Evolutionary conservation across 2,888 invertebrate species (phyloP), one percentile per base, ranked within the genome.

Genomic region (Amiota mariae): DNA sequence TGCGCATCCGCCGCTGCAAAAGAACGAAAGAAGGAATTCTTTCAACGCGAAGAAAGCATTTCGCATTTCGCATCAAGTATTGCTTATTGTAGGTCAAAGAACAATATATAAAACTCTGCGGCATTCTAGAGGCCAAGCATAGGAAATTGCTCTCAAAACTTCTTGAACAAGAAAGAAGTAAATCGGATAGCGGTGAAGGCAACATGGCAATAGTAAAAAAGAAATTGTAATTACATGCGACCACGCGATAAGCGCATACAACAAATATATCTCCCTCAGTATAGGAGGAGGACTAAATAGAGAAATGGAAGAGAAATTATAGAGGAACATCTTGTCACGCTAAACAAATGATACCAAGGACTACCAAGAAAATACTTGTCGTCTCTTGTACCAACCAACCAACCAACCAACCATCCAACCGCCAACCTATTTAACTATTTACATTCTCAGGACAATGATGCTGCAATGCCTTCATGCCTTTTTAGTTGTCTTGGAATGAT

Each of bases 291-390:
- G 12, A 1, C 2, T n/a, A 51, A 1, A 51, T n/a, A 63, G 13
- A 63, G n/a, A n/a, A 24, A 63, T 54, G 54, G 24, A 68, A 68
- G 67, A 68, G 54, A 68, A 68, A 68, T 68, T 68, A 68, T 18
- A 51, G 67, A 68, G 67, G 51, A 68, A 68, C 67, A 68, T 51
- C 67, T 68, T 68, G 67, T 64, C 76, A 73, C 70, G 74, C 70
- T 72, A 76, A 76, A 81, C 82, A 82, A 82, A 82, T 82, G 84
- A 80, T 76, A 81, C 82, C 85, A 83, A 84, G 82, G 85, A 82
- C 85, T 79, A n/a, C 18, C 51, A 20, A 74, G 73, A 61, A 75
- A 46, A 36, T 36, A 59, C 20, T 59, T 15, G n/a, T 2, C 51
- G 1, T 18, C 57, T 57, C 18, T 57, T 57, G 10, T 57, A 15